These are phyloP conservation scores for Craniophora ligustri DNA, from an alignment of 2,888 invertebrate species.

Conservation along the genomic window DNA sequence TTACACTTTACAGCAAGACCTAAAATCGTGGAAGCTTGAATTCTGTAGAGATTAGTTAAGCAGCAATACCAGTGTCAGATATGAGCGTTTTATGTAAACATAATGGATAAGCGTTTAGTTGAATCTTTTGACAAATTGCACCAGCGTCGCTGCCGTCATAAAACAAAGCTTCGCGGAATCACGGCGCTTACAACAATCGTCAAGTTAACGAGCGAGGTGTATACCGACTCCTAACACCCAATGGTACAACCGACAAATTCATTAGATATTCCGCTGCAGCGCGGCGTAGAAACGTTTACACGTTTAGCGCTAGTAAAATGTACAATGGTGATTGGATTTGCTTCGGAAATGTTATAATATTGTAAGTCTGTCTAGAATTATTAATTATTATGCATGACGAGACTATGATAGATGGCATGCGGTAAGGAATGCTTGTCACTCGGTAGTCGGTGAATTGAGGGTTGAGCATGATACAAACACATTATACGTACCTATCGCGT, in stretches of 20 bases:
- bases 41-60: not conserved
- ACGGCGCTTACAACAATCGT: conserved; percentile 72
- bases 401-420: too few relatives aligned
- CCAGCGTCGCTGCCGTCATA: conserved; percentile 62
- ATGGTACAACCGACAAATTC: conserved; percentile 51
- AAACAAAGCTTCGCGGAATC: conserved; percentile 76
- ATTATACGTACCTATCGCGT: too few relatives aligned
- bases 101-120: conserved; percentile 74
- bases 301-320: conserved; percentile 33
- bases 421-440: too few relatives aligned
- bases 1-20: not conserved
- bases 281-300: conserved; percentile 36
- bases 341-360: too few relatives aligned
- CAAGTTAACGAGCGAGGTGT: conserved; percentile 75
- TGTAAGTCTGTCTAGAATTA: too few relatives aligned
- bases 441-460: too few relatives aligned
- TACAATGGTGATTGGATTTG: conserved; percentile 44
- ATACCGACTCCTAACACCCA: conserved; percentile 54
- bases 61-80: conserved; percentile 17
- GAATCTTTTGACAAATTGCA: conserved; percentile 79
- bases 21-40: not conserved
- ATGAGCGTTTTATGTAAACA: conserved; percentile 61
- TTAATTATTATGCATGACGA: too few relatives aligned
- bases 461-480: too few relatives aligned
- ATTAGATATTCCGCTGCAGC: conserved; percentile 57